phyloP scores from a whole-genome alignment of 2,113 vertebrate species.

The Pelodiscus sinensis region DNA sequence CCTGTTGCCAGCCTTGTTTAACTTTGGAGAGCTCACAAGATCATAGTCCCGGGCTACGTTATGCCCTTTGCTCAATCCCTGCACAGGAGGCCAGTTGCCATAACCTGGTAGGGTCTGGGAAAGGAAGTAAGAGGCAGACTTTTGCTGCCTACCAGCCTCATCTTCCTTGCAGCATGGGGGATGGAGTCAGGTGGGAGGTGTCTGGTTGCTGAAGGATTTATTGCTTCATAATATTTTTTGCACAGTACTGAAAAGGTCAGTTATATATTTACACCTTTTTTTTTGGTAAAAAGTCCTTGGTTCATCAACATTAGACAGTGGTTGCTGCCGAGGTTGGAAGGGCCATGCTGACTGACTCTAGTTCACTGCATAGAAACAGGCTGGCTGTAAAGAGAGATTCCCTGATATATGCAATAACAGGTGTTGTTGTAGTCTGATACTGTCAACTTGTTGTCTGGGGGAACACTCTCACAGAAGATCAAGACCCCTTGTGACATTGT shows the following conservation, averaged over 20 bases:
- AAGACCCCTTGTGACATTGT: neutral
- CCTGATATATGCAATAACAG: constrained; percentile 9
- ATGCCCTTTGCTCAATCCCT: neutral
- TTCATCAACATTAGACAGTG: neutral
- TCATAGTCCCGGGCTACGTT: neutral
- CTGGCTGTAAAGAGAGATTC: neutral
- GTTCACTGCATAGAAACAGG: neutral
- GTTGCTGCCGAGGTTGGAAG: neutral
- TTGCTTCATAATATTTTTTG: neutral
- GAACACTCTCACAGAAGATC: neutral
- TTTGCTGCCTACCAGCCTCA: neutral
- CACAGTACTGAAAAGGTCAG: neutral
- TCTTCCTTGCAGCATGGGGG: fast-evolving
- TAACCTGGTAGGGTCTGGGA: neutral
- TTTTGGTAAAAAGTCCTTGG: constrained; percentile 15
- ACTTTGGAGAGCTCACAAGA: neutral
- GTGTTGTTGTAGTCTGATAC: neutral
- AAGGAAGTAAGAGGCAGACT: neutral
- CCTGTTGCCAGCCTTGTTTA: neutral
- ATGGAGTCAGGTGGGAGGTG: neutral
- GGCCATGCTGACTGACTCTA: constrained; percentile 12
- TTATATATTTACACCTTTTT: neutral
- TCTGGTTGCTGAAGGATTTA: neutral
- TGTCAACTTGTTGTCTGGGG: neutral
- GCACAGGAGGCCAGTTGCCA: neutral